Percentiles rank a stretch among this genome's conserved stretches.
Conservation (phyloP, 2,797 vertebrate species). For the Halcyon leucocephala region DNA sequence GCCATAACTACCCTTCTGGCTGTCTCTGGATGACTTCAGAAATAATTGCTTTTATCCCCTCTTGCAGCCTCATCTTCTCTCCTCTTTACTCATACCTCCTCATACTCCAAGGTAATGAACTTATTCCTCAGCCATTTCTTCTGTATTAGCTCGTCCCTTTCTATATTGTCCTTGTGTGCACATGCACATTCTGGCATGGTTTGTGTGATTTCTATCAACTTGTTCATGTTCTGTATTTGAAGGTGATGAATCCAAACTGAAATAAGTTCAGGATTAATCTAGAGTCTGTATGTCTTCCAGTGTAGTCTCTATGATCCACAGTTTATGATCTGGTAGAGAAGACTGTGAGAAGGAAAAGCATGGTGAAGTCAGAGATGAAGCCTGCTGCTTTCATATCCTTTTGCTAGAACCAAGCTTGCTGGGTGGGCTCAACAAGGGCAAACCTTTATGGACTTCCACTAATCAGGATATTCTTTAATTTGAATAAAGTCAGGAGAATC, state of each 20-base stretch:
- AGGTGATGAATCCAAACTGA: not conserved
- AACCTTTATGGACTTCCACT: not conserved
- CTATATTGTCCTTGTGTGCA: not conserved
- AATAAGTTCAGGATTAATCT: not conserved
- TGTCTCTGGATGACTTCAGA: not conserved
- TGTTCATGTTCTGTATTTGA: not conserved
- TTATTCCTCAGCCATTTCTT: not conserved
- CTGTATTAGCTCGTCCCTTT: not conserved
- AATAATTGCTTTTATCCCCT: not conserved
- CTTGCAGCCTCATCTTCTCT: not conserved
- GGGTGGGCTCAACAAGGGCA: not conserved
- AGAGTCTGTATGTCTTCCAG: not conserved
- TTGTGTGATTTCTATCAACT: not conserved
- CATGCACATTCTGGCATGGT: not conserved
- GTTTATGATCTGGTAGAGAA: not conserved
- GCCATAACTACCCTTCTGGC: not conserved
- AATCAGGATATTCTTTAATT: not conserved
- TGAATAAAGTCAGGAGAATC: not conserved
- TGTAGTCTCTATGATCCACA: not conserved
- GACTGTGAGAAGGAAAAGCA: not conserved
- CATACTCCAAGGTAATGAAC: not conserved
- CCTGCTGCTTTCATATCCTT: not conserved
- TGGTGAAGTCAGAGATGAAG: not conserved
- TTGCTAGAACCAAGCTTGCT: not conserved
- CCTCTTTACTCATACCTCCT: not conserved